Conservation (phyloP, 2,888 invertebrate species). For the Panzeria rudis region DNA sequence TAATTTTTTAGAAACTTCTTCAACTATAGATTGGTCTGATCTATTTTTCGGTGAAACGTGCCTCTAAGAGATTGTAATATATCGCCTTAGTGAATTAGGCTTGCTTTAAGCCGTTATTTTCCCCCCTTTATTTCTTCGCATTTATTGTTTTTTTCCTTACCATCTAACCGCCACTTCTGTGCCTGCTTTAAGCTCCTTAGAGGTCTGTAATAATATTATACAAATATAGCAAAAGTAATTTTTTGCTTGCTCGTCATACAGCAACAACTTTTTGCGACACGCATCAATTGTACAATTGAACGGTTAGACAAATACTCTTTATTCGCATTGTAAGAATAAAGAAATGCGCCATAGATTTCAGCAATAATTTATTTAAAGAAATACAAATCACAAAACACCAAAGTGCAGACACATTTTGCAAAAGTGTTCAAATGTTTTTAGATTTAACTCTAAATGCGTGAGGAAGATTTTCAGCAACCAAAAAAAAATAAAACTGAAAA, state of each 20-base stretch:
- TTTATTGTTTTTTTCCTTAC: not conserved
- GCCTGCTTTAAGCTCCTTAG: constrained; percentile 14
- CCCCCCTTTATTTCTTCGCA: too few relatives aligned
- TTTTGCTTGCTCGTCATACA: constrained; percentile 20
- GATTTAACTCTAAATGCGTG: constrained; percentile 44
- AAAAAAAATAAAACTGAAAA: not conserved
- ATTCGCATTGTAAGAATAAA: not conserved
- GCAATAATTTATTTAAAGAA: constrained; percentile 63
- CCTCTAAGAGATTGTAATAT: not conserved
- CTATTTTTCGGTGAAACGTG: too few relatives aligned
- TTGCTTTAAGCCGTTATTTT: too few relatives aligned
- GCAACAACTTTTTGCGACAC: constrained; percentile 44
- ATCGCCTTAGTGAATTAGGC: not conserved
- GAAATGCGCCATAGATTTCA: constrained; percentile 41
- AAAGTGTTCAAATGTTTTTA: constrained; percentile 49
- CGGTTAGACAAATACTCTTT: constrained; percentile 43
- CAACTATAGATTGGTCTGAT: too few relatives aligned
- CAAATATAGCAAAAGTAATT: constrained; percentile 14
- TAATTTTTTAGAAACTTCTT: too few relatives aligned
- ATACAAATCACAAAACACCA: constrained; percentile 69
- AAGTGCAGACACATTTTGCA: constrained; percentile 61
- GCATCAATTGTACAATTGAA: constrained; percentile 63
- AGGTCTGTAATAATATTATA: constrained; percentile 56
- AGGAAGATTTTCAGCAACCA: constrained; percentile 19
- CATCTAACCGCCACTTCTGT: not conserved